A percentile compares a stretch with the other conserved stretches of the same genome.
Evolutionary conservation across 2,888 invertebrate genomes (phyloP).

Genomic region (Mesoligia furuncula): DNA sequence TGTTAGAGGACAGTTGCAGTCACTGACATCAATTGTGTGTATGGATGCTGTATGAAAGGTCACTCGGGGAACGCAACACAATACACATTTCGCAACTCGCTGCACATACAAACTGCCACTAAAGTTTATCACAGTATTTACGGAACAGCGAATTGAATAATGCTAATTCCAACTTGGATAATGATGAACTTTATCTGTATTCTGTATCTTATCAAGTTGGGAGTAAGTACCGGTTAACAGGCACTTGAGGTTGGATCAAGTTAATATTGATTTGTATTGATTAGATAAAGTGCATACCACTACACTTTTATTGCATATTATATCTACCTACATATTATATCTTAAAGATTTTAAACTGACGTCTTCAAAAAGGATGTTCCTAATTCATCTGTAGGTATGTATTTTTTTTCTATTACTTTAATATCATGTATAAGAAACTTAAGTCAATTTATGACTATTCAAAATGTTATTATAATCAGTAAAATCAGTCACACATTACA

Average conservation of each 20-base stretch:
- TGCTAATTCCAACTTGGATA: slow-evolving; percentile 63
- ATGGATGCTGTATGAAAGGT: slow-evolving; percentile 63
- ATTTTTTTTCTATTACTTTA: neutral
- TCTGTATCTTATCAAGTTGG: slow-evolving; percentile 44
- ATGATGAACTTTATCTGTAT: slow-evolving; percentile 48
- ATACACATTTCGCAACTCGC: slow-evolving; percentile 54
- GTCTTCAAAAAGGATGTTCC: neutral
- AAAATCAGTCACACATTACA: slow-evolving; percentile 39
- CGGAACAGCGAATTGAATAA: slow-evolving; percentile 58
- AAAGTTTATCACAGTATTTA: slow-evolving; percentile 64
- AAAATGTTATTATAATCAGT: slow-evolving; percentile 40
- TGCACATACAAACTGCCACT: slow-evolving; percentile 64
- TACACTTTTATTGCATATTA: neutral
- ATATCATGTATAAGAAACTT: neutral
- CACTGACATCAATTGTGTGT: slow-evolving; percentile 55
- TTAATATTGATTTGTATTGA: slow-evolving; percentile 29
- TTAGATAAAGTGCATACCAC: neutral
- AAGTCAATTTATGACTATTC: neutral
- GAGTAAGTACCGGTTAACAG: slow-evolving; percentile 35
- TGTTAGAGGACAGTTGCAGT: slow-evolving; percentile 52
- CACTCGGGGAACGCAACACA: slow-evolving; percentile 62
- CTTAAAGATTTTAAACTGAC: neutral
- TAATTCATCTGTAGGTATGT: neutral
- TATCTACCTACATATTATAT: neutral
- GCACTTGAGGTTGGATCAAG: slow-evolving; percentile 22